Evolutionary conservation across 2,113 vertebrate genomes (phyloP).

Genomic region (Amazona vittata): DNA sequence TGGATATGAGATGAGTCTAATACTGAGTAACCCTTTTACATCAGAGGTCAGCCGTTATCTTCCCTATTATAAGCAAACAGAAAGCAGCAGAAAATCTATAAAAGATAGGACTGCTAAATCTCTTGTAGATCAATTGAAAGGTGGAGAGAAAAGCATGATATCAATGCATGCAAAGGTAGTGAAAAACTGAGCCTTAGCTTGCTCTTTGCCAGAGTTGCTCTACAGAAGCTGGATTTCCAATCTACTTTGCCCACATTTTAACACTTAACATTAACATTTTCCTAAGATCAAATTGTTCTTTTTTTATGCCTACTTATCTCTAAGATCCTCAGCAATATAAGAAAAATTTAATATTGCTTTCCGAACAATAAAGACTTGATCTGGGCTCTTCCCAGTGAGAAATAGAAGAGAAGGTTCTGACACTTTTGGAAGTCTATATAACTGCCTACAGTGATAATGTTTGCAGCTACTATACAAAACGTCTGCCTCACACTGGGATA

Average conservation of each 20-base stretch:
- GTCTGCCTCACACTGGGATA: background rate
- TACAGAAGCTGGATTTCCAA: background rate
- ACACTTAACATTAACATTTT: background rate
- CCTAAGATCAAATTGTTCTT: background rate
- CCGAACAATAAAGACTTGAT: background rate
- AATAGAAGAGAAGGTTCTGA: background rate
- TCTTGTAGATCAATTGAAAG: background rate
- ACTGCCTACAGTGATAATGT: fast-evolving
- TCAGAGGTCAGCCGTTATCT: background rate
- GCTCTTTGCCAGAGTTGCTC: background rate
- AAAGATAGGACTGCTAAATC: background rate
- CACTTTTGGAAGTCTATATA: background rate
- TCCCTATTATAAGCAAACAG: background rate
- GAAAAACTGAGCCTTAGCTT: background rate
- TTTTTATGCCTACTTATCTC: background rate
- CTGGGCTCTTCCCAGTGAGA: background rate
- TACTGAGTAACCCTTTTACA: background rate
- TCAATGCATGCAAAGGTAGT: background rate
- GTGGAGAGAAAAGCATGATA: background rate
- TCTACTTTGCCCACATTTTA: background rate
- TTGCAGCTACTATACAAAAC: background rate
- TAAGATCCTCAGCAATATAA: background rate
- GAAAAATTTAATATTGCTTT: background rate
- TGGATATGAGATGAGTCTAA: background rate
- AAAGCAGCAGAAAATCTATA: background rate